Base-by-base conservation (phyloP, 2,113 vertebrate species). In the Xenopus laevis region DNA sequence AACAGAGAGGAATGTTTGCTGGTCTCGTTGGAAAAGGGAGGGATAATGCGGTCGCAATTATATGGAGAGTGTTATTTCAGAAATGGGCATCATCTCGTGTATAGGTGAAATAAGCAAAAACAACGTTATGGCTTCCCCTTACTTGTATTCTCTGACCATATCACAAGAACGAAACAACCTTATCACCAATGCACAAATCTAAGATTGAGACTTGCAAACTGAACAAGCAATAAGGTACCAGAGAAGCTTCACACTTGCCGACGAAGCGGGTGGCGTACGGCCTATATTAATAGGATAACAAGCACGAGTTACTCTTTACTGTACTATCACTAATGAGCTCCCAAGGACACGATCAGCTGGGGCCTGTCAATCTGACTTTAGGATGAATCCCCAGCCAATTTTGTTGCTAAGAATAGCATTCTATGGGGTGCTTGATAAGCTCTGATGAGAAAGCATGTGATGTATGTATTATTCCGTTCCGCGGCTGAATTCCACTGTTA, bases 311-410 rank as follows among this genome's bases (percentile, higher is more conserved):
- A 40, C 45, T 13, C 45, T 61, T 60, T 60, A 60, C 58, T 12
- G 27, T 60, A 10, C 58, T 23, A 18, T 27, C 18, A 23, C 20
- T 60, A 23, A 68, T 61, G 46, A 45, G 55, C 73, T 63, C 40
- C 64, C 67, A 77, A 45, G 72, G 64, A 46, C 50, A 44, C 27
- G 6, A 40, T 77, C 74, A 70, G 66, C 74, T 77, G 74, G 67
- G 46, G 2, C 30, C 50, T 64, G 67, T 77, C 74, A 69, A 77
- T 77, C 74, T 64, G 17, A 57, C 18, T 44, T 33, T 59, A 55
- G 15, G 66, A 3, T 40, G 45, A 46, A 66, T 47, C 64, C 58
- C 16, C 2, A 61, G 72, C 55, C 65, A 45, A 47, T 58, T 45
- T 13, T 62, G 21, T 18, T 46, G 61, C 66, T 55, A 64, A 57